phyloP scores from a whole-genome alignment of 1,140 invertebrate species.

The Laupala kohalensis region DNA sequence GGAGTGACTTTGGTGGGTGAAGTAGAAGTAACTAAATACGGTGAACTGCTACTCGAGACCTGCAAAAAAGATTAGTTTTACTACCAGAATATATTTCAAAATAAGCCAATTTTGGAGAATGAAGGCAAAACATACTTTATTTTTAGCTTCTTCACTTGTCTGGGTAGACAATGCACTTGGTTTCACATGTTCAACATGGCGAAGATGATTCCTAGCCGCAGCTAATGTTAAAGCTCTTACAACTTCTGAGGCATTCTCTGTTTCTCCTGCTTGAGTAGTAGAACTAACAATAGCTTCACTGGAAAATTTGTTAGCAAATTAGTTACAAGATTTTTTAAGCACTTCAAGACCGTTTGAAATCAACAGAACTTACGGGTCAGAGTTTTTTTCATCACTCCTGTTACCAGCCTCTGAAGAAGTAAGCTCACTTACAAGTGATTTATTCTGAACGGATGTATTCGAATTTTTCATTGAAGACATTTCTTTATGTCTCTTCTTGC shows the following conservation, averaged over 20 bases:
- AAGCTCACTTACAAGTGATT: not conserved
- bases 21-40: not conserved
- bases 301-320: not conserved
- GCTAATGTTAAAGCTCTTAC: not conserved
- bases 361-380: not conserved
- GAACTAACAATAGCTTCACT: not conserved
- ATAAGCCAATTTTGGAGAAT: not conserved
- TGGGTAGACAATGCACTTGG: not conserved
- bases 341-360: not conserved
- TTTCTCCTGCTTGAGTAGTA: not conserved
- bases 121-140: not conserved
- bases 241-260: not conserved
- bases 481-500: not conserved
- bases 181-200: not conserved
- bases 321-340: not conserved
- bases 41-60: not conserved
- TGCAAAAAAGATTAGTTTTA: not conserved
- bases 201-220: constrained; percentile 1
- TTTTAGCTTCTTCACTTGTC: not conserved
- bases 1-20: not conserved
- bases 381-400: not conserved
- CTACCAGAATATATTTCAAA: not conserved
- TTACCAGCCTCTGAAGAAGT: not conserved
- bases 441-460: not conserved
- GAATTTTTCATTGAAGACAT: not conserved